Base-by-base conservation (phyloP, 2,797 vertebrate species). In the Ibycter americanus region DNA sequence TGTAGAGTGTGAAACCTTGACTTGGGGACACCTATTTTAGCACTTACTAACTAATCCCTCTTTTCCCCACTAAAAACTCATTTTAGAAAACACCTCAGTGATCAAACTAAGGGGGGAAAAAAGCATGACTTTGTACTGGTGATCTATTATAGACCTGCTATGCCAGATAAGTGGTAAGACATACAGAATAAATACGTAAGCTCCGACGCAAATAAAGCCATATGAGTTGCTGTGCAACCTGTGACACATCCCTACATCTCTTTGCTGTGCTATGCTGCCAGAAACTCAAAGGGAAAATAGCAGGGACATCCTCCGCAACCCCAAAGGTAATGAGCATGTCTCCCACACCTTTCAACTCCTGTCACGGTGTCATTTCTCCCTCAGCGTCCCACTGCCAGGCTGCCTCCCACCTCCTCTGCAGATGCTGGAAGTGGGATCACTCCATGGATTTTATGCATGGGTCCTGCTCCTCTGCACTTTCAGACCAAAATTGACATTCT, bases 151-250 rank as follows among this genome's bases (percentile, higher is more conserved):
- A 58, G 34, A 76, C 15, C 6, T 27, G 3, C 12, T 79, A 11
- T 31, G n/a, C 23, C 54, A 86, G 27, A 2, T 31, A 84, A 61
- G 38, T 8, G 6, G 26, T 54, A 27, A 51, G 6, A 71, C 11
- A 21, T 2, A 21, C 0, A 59, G 32, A 80, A 79, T 5, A 42
- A 66, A 66, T 47, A 42, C 0, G 1, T 22, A 40, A 67, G 7
- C 16, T 79, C 42, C 56, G 55, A 32, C 18, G 7, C 52, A 44
- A 29, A 27, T 23, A 36, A 14, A 80, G 8, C 22, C 8, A 5
- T 8, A 21, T 27, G 71, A 87, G 32, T 29, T 40, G 42, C 44
- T 8, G 2, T 12, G 12, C 62, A 63, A 32, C 20, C 49, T 51
- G 20, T 38, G 88, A 65, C 23, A 31, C 21, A 59, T 46, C 6